Evolutionary conservation across 2,797 vertebrate genomes (phyloP).

Genomic region (Notamacropus eugenii): DNA sequence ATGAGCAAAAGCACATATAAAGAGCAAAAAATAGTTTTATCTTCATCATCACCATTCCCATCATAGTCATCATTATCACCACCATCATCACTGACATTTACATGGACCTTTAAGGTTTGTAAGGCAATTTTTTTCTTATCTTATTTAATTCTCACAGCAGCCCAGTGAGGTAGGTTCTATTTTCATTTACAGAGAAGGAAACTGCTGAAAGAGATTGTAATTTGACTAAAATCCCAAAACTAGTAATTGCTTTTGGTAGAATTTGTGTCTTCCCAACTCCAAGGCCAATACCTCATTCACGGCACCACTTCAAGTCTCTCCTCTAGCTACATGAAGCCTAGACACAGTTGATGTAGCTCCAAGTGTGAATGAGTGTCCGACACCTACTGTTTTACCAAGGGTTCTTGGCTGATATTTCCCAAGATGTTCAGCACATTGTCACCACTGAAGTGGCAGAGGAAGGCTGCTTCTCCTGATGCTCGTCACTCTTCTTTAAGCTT

Average conservation of each 20-base stretch:
- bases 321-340: neutral
- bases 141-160: neutral
- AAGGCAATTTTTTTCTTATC: neutral
- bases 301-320: neutral
- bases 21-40: neutral
- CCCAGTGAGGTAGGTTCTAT: neutral
- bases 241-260: neutral
- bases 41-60: neutral
- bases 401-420: neutral
- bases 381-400: neutral
- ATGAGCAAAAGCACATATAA: neutral
- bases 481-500: neutral
- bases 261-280: neutral
- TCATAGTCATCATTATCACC: neutral
- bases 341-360: neutral
- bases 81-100: neutral
- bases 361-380: neutral
- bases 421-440: too few species aligned
- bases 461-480: too few species aligned
- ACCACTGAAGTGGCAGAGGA: too few species aligned
- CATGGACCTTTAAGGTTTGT: neutral
- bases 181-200: neutral
- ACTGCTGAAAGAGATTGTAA: neutral
- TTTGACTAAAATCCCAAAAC: neutral
- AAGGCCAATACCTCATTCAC: neutral